Evolutionary conservation across 2,888 invertebrate species (phyloP).

Genomic region (Branchellion lobata): DNA sequence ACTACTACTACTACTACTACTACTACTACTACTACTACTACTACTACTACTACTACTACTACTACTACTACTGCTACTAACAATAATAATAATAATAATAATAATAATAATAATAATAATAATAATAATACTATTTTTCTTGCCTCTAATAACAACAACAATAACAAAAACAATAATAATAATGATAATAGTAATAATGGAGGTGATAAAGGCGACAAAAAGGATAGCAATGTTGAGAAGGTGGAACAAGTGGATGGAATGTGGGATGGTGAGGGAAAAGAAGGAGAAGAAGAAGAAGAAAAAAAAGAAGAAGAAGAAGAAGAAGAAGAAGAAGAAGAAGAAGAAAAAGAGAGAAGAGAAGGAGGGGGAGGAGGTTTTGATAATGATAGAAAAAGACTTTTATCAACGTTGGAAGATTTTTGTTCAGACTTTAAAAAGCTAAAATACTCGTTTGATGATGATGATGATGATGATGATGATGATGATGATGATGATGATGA

Average conservation of each 20-base stretch:
- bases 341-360: not conserved
- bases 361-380: not conserved
- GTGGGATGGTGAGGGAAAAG: not conserved
- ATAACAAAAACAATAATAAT: not conserved
- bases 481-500: conserved; percentile 3
- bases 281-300: not conserved
- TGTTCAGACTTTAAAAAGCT: too few species aligned
- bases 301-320: too few species aligned
- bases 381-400: too few species aligned
- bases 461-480: not conserved
- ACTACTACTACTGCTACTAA: too few species aligned
- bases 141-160: not conserved
- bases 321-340: too few species aligned
- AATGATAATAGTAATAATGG: not conserved
- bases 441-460: not conserved
- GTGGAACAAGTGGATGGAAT: not conserved
- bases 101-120: too few species aligned
- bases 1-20: too few species aligned
- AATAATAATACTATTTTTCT: not conserved
- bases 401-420: too few species aligned
- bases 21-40: too few species aligned
- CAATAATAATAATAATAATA: too few species aligned
- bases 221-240: not conserved
- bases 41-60: too few species aligned
- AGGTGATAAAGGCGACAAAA: not conserved